A percentile compares a stretch with the other conserved stretches of the same genome.
Conservation (phyloP, 2,113 vertebrate species). For the Menidia beryllina region DNA sequence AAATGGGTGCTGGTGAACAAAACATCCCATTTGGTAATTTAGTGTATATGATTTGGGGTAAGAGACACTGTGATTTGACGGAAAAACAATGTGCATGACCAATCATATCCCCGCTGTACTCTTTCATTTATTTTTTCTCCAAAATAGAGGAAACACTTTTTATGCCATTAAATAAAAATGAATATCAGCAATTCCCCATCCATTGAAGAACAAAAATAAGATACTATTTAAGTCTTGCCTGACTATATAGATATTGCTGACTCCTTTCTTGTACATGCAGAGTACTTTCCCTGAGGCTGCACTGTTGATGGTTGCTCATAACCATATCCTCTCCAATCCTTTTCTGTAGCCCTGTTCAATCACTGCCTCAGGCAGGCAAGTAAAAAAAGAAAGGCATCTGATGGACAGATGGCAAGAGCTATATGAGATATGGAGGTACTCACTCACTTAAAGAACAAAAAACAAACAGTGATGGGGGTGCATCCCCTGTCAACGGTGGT, state of each 20-base stretch:
- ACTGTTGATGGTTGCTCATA: conserved; percentile 42
- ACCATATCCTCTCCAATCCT: conserved; percentile 37
- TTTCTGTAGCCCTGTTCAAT: conserved; percentile 38
- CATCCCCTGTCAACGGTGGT: conserved; percentile 27
- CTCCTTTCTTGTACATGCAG: conserved; percentile 18
- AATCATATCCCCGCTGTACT: conserved; percentile 1
- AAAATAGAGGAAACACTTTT: neutral
- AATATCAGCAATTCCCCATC: neutral
- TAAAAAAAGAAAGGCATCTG: conserved; percentile 12
- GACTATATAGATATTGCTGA: conserved; percentile 33
- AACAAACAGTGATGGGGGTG: conserved; percentile 21
- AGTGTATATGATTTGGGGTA: neutral
- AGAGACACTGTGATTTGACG: neutral
- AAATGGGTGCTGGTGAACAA: neutral
- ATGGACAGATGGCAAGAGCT: conserved; percentile 17
- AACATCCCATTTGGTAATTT: neutral
- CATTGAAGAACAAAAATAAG: neutral
- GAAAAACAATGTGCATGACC: neutral
- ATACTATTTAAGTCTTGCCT: neutral
- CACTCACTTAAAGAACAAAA: conserved; percentile 24
- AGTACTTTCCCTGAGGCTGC: conserved; percentile 44
- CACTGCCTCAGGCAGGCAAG: conserved; percentile 34
- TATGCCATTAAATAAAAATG: neutral
- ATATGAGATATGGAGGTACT: conserved; percentile 23
- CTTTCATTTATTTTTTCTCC: conserved; percentile 1